Percentiles rank a stretch among this genome's conserved stretches.
Evolutionary conservation across 2,888 invertebrate genomes (phyloP).

Genomic region (Acrobasis suavella): DNA sequence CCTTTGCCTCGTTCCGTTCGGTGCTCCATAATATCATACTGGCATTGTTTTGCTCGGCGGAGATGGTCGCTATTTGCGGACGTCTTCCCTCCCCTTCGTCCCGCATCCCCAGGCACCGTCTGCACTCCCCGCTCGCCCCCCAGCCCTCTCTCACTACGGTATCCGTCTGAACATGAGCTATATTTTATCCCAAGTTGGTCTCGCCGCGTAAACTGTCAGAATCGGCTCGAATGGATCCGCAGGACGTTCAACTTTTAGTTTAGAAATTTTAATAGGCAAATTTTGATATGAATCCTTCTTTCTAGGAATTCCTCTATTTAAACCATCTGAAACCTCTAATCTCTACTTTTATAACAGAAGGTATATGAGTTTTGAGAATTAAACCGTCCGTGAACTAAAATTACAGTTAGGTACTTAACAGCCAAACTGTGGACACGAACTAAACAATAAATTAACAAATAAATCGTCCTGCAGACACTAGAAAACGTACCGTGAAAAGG

Average conservation of each 20-base stretch:
- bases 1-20: conserved; percentile 47
- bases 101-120: conserved; percentile 29
- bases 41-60: conserved; percentile 77
- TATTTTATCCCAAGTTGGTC: conserved; percentile 78
- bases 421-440: not conserved
- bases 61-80: conserved; percentile 79
- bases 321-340: not conserved
- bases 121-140: conserved; percentile 39
- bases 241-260: conserved; percentile 77
- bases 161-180: conserved; percentile 77
- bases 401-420: not conserved
- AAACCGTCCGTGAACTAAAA: not conserved
- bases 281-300: not conserved
- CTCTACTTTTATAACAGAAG: not conserved
- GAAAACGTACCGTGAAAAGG: conserved; percentile 76
- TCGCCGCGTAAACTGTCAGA: conserved; percentile 78
- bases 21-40: conserved; percentile 73
- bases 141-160: conserved; percentile 57
- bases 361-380: not conserved
- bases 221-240: conserved; percentile 64
- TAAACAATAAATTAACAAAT: conserved; percentile 50
- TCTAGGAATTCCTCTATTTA: not conserved
- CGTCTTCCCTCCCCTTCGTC: conserved; percentile 50
- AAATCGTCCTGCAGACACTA: conserved; percentile 65
- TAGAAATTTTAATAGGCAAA: conserved; percentile 46